Conservation (phyloP, 2,888 invertebrate genomes). For the Linyphia triangularis region DNA sequence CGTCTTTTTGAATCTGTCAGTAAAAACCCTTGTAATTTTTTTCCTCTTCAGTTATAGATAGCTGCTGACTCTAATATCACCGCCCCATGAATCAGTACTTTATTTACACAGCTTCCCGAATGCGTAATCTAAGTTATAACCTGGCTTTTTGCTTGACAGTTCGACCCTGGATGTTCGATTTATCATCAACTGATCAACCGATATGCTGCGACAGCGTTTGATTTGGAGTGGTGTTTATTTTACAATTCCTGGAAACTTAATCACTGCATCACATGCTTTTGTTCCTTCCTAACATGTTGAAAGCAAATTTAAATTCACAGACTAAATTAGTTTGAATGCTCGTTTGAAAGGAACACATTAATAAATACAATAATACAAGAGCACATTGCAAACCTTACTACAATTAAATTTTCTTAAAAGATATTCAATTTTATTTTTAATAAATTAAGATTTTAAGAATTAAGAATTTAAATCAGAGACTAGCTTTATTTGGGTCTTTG, state of each 20-base stretch:
- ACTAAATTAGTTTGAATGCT: too few relatives aligned
- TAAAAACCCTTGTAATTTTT: conserved; percentile 23
- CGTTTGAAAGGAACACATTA: too few relatives aligned
- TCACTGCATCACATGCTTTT: neutral
- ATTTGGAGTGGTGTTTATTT: conserved; percentile 15
- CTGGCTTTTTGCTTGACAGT: neutral
- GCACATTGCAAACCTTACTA: too few relatives aligned
- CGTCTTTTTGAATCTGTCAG: conserved; percentile 36
- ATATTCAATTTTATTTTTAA: too few relatives aligned
- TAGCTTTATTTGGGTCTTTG: too few relatives aligned
- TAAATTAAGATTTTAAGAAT: too few relatives aligned
- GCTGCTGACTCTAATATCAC: conserved; percentile 32
- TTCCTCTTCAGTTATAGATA: conserved; percentile 6
- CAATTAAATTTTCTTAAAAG: too few relatives aligned
- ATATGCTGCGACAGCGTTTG: neutral
- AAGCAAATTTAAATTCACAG: neutral
- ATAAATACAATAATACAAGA: too few relatives aligned
- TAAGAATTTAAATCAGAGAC: too few relatives aligned
- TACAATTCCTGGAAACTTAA: conserved; percentile 29
- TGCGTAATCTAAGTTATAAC: conserved; percentile 24
- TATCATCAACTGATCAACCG: conserved; percentile 3
- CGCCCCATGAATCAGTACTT: conserved; percentile 47
- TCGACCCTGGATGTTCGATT: conserved; percentile 5
- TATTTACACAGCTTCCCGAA: conserved; percentile 52
- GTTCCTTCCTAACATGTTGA: neutral